phyloP scores from a whole-genome alignment of 1,140 invertebrate species.

The Scylla paramamosain region DNA sequence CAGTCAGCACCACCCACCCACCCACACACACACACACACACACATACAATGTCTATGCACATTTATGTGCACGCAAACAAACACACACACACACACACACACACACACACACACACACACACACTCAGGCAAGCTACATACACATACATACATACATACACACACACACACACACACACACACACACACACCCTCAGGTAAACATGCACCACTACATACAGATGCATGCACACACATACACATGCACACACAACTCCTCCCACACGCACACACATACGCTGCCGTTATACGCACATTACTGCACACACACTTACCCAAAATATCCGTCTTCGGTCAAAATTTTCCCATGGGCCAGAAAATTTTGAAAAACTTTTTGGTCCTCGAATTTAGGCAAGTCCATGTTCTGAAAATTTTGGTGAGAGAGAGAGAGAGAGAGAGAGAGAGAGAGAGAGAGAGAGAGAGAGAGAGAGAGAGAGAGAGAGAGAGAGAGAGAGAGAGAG shows the following conservation, averaged over 20 bases:
- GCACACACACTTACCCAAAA: conserved; percentile 7
- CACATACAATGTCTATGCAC: no score
- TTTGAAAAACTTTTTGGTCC: neutral
- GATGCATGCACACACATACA: neutral
- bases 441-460: conserved; percentile 24
- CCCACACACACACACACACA: neutral
- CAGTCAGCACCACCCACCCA: neutral
- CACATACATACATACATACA: neutral
- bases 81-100: neutral
- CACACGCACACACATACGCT: neutral
- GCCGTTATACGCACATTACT: neutral
- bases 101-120: neutral
- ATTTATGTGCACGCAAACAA: no score
- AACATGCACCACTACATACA: no score
- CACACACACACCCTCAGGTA: neutral
- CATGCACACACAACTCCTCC: neutral
- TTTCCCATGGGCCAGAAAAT: neutral
- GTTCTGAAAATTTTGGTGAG: neutral
- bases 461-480: conserved; percentile 42
- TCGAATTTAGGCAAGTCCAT: conserved; percentile 22
- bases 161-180: neutral
- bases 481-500: conserved; percentile 24
- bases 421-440: neutral
- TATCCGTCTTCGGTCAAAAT: neutral
- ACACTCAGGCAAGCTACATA: neutral